These are phyloP conservation scores for Leptopilina clavipes DNA, from an alignment of 1,140 invertebrate genomes.

Conservation along the genomic window DNA sequence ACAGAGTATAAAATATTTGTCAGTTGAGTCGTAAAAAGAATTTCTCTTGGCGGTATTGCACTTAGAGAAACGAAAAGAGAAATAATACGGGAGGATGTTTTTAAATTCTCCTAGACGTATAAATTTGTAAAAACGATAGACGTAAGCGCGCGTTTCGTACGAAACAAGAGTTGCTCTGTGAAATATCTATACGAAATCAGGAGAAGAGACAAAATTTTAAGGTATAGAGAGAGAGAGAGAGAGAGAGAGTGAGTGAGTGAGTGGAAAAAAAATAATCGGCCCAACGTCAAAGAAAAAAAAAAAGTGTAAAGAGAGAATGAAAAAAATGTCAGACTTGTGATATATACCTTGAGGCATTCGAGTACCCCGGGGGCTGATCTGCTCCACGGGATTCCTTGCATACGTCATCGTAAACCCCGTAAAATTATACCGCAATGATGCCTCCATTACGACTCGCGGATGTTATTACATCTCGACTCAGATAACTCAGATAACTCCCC, in stretches of 20 bases:
- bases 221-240: background rate
- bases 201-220: conserved; percentile 6
- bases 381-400: conserved; percentile 56
- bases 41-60: conserved; percentile 12
- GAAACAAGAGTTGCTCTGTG: conserved; percentile 9
- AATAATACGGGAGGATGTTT: conserved; percentile 38
- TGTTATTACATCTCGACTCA: conserved; percentile 54
- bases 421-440: conserved; percentile 65
- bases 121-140: conserved; percentile 35
- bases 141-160: background rate
- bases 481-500: background rate
- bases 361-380: conserved; percentile 56
- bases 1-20: conserved; percentile 51
- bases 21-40: conserved; percentile 51
- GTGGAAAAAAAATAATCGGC: conserved; percentile 22
- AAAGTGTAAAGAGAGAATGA: conserved; percentile 41
- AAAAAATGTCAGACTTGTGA: conserved; percentile 40
- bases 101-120: conserved; percentile 35
- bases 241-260: too few species aligned
- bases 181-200: conserved; percentile 26
- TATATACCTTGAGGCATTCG: conserved; percentile 41
- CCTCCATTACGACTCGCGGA: conserved; percentile 61
- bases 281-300: conserved; percentile 19
- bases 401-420: conserved; percentile 61
- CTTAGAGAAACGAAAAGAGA: conserved; percentile 36